Percentiles rank a stretch among this genome's conserved stretches.
Conservation (phyloP, 2,888 invertebrate genomes). For the Didymodactylos carnosus region DNA sequence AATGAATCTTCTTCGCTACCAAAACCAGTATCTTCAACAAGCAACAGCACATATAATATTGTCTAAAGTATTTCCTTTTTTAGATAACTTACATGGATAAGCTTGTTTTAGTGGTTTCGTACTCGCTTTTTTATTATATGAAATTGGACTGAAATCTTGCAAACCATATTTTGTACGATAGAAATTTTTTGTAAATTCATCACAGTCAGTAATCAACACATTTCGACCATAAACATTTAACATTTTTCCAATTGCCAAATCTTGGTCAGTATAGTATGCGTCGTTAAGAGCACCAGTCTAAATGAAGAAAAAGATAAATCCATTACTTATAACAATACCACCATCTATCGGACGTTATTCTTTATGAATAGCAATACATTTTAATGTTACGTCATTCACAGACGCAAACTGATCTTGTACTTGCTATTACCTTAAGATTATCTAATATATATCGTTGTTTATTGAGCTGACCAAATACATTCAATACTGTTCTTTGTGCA, state of each 20-base stretch:
- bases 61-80: no score
- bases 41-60: no score
- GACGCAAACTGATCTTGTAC: neutral
- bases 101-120: neutral
- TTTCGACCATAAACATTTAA: constrained; percentile 62
- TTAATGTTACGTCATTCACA: neutral
- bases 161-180: constrained; percentile 51
- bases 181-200: constrained; percentile 62
- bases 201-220: constrained; percentile 59
- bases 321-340: neutral
- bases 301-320: neutral
- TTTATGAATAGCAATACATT: no score
- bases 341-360: no score
- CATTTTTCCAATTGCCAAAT: constrained; percentile 59
- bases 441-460: constrained; percentile 34
- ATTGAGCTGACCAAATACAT: constrained; percentile 34
- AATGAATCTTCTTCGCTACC: constrained; percentile 73
- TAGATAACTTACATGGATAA: constrained; percentile 6
- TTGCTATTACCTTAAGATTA: constrained; percentile 28
- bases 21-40: constrained; percentile 60
- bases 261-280: constrained; percentile 43
- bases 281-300: constrained; percentile 30
- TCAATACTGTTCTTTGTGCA: constrained; percentile 33
- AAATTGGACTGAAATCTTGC: constrained; percentile 5
- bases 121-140: neutral